phyloP scores from a whole-genome alignment of 2,888 invertebrate genomes.

The Drosophila cyrtoloma region DNA sequence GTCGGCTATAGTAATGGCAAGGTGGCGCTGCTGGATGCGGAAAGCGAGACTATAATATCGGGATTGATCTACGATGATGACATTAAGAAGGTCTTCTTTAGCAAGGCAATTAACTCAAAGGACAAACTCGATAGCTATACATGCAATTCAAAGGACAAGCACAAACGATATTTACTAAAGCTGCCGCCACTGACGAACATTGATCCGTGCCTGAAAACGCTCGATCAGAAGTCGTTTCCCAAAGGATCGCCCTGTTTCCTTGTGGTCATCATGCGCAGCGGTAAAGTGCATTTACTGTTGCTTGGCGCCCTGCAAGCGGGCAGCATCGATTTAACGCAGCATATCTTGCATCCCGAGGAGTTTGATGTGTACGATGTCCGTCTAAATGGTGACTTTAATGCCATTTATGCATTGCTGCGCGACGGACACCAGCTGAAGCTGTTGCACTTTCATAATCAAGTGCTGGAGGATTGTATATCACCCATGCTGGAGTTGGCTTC shows the following conservation, averaged over 20 bases:
- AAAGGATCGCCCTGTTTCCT: slow-evolving; percentile 91
- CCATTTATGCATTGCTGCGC: slow-evolving; percentile 88
- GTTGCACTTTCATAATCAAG: slow-evolving; percentile 83
- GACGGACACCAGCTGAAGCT: slow-evolving; percentile 89
- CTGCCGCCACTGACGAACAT: slow-evolving; percentile 87
- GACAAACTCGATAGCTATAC: slow-evolving; percentile 68
- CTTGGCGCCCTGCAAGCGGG: slow-evolving; percentile 95
- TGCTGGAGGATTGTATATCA: slow-evolving; percentile 81
- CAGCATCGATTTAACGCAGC: slow-evolving; percentile 87
- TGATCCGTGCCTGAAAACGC: slow-evolving; percentile 86
- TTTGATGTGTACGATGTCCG: slow-evolving; percentile 89
- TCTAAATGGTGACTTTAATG: slow-evolving; percentile 90
- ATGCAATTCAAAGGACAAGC: slow-evolving; percentile 68
- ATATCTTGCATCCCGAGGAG: slow-evolving; percentile 87
- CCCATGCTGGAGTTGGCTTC: slow-evolving; percentile 87
- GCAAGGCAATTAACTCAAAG: slow-evolving; percentile 82
- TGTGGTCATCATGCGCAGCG: slow-evolving; percentile 91
- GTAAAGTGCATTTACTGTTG: slow-evolving; percentile 90
- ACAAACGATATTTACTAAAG: slow-evolving; percentile 86
- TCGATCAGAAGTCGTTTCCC: slow-evolving; percentile 86
- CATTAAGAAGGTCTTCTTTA: slow-evolving; percentile 92
- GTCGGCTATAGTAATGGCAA: slow-evolving; percentile 89
- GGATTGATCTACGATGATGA: slow-evolving; percentile 87
- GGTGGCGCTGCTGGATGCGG: slow-evolving; percentile 92
- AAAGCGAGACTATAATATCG: slow-evolving; percentile 93